Evolutionary conservation across 2,888 invertebrate genomes (phyloP).

Genomic region (Ochropacha duplaris): DNA sequence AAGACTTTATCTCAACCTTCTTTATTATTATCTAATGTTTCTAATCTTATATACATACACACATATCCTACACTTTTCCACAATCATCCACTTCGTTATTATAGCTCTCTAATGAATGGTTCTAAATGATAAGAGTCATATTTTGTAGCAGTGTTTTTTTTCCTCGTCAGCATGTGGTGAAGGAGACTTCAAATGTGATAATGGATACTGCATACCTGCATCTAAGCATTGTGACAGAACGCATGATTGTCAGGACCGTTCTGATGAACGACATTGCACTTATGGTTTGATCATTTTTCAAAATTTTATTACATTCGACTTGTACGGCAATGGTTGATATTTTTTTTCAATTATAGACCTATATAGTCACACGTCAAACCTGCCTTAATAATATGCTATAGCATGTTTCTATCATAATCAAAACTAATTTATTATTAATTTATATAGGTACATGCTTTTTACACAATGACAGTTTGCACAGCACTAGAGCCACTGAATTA

Average conservation of each 20-base stretch:
- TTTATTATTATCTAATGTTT: background rate
- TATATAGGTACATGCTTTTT: background rate
- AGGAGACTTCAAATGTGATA: constrained; percentile 84
- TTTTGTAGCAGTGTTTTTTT: constrained; percentile 60
- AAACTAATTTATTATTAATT: background rate
- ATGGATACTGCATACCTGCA: constrained; percentile 84
- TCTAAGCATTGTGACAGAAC: constrained; percentile 81
- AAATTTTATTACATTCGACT: constrained; percentile 36
- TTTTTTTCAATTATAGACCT: background rate
- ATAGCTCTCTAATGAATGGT: constrained; percentile 7
- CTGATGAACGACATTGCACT: constrained; percentile 82
- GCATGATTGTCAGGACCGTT: constrained; percentile 82
- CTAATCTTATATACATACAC: no score
- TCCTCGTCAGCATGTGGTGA: constrained; percentile 80
- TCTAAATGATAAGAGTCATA: background rate
- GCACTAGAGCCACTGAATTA: background rate
- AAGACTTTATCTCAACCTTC: background rate
- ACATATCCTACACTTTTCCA: background rate
- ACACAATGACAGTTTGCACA: background rate
- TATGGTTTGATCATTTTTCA: constrained; percentile 71
- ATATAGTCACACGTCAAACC: background rate
- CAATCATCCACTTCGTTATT: background rate
- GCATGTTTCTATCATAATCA: background rate
- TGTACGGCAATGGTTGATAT: constrained; percentile 9
- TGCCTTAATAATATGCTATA: background rate